Evolutionary conservation across 2,113 vertebrate genomes (phyloP).

Genomic region (Cheirogaleus medius): DNA sequence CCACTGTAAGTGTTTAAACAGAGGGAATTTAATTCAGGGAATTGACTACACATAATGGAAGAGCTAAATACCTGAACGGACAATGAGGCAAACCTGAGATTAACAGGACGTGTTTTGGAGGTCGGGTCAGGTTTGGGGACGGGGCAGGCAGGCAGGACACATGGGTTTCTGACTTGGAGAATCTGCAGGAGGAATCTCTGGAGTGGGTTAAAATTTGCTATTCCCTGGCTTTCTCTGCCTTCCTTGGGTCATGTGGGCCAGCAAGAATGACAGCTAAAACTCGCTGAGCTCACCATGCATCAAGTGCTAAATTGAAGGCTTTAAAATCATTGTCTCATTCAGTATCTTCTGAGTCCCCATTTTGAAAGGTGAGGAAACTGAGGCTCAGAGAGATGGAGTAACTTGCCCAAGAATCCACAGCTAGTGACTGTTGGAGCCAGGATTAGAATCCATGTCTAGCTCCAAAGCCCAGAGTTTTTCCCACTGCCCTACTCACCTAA

Average conservation of each 20-base stretch:
- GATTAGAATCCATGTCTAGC: neutral
- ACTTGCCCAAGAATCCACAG: neutral
- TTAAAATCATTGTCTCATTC: neutral
- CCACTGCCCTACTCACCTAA: no score
- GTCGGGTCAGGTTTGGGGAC: neutral
- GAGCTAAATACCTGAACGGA: neutral
- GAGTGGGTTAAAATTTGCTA: neutral
- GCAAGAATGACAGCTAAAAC: accelerated
- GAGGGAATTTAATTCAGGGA: neutral
- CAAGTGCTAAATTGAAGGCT: neutral
- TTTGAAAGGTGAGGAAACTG: neutral
- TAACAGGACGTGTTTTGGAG: neutral
- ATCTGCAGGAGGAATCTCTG: neutral
- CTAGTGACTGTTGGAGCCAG: neutral
- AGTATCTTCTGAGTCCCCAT: neutral
- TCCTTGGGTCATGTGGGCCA: neutral
- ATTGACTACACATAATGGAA: neutral
- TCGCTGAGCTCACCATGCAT: accelerated
- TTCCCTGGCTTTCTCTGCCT: neutral
- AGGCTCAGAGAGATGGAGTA: no score
- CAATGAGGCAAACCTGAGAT: neutral
- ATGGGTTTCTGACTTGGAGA: neutral
- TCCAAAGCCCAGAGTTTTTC: neutral
- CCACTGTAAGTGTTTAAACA: neutral
- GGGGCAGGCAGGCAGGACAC: neutral